These are phyloP conservation scores for Microcebus murinus DNA, from an alignment of 2,113 vertebrate genomes.

Conservation along the genomic window DNA sequence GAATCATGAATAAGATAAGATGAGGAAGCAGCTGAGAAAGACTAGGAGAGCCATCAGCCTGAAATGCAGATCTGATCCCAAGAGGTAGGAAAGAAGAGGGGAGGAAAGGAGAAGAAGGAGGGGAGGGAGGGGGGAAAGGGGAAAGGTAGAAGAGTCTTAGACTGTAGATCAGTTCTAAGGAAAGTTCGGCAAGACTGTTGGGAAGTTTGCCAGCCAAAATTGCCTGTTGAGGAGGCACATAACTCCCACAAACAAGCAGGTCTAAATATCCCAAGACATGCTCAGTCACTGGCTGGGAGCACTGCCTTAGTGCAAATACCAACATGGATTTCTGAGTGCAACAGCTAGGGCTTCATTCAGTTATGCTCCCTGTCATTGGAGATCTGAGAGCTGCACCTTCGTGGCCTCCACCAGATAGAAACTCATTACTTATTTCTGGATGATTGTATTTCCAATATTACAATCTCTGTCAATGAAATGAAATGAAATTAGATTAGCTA, in stretches of 20 bases:
- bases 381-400: background rate
- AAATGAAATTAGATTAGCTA: background rate
- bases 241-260: background rate
- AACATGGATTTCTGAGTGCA: background rate
- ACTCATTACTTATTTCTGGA: background rate
- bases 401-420: background rate
- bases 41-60: background rate
- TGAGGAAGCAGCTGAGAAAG: background rate
- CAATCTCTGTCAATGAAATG: background rate
- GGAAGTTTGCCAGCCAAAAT: background rate
- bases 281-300: background rate
- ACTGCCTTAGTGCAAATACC: background rate
- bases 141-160: background rate
- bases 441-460: background rate
- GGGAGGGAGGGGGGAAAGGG: accelerated
- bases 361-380: background rate
- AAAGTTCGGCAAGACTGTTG: background rate
- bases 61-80: background rate
- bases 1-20: background rate
- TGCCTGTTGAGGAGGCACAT: background rate
- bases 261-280: background rate
- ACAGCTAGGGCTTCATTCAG: background rate
- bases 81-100: background rate
- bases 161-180: background rate
- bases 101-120: no score